phyloP scores from a whole-genome alignment of 2,797 vertebrate species.

The Triplophysa bombifrons region DNA sequence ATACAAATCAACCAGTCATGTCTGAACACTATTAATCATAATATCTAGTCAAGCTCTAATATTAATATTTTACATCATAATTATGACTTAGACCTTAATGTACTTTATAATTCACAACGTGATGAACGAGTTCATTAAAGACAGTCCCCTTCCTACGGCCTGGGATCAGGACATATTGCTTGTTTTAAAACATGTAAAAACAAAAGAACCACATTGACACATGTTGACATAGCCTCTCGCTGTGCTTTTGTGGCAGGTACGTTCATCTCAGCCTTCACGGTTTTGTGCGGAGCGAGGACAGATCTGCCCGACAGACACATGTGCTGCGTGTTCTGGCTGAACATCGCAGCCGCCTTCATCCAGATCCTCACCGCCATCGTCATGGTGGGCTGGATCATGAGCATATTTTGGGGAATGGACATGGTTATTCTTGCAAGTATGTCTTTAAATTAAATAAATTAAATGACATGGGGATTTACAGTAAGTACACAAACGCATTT shows the following conservation, averaged over 20 bases:
- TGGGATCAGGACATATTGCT: constrained; percentile 16
- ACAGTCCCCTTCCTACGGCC: neutral
- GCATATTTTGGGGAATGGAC: constrained; percentile 99
- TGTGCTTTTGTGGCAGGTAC: constrained; percentile 79
- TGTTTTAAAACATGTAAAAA: neutral
- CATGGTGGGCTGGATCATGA: constrained; percentile 99
- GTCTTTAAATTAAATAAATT: too few species aligned
- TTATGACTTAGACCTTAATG: constrained; percentile 10
- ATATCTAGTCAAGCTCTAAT: neutral
- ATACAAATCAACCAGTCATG: neutral
- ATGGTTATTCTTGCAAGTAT: constrained; percentile 98
- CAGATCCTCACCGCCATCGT: constrained; percentile 95
- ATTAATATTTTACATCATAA: neutral
- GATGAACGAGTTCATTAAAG: constrained; percentile 26
- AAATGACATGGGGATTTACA: too few species aligned
- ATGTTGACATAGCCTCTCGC: neutral
- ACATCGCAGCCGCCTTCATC: constrained; percentile 93
- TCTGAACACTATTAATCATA: neutral
- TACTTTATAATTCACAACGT: constrained; percentile 11
- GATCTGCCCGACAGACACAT: constrained; percentile 90
- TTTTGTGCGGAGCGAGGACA: constrained; percentile 91
- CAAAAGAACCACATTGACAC: neutral
- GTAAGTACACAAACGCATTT: neutral
- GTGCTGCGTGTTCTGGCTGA: constrained; percentile 97
- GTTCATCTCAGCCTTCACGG: constrained; percentile 92